Percentiles rank a stretch among this genome's conserved stretches.
phyloP scores from a whole-genome alignment of 2,888 invertebrate species.

The Nephrotoma flavescens region DNA sequence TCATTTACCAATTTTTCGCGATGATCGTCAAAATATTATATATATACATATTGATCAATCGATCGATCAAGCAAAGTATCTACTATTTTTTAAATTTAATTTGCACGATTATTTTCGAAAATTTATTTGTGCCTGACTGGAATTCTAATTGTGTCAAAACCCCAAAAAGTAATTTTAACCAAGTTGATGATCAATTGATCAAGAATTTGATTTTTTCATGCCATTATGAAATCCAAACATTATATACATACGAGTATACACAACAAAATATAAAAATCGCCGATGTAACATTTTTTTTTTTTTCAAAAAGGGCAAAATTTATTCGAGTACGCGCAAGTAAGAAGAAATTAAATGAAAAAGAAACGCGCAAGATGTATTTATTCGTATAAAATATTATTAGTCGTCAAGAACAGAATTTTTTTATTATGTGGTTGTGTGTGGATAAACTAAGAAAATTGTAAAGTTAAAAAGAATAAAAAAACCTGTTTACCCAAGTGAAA shows the following conservation, averaged over 20 bases:
- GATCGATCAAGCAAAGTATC: not conserved
- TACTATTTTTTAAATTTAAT: not conserved
- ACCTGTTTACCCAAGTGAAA: not conserved
- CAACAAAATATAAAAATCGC: not conserved
- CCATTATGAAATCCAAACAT: not conserved
- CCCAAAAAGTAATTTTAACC: not conserved
- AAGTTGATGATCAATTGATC: not conserved
- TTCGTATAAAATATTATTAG: not conserved
- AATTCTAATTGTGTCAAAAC: not conserved
- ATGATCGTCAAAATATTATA: not conserved
- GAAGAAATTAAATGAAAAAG: not conserved
- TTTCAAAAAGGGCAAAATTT: not conserved
- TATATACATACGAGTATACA: not conserved
- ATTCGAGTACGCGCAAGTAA: not conserved
- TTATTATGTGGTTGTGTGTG: not conserved
- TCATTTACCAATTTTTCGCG: not conserved
- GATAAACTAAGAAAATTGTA: not conserved
- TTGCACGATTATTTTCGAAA: not conserved
- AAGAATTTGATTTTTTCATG: not conserved
- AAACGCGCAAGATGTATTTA: not conserved
- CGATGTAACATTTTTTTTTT: not conserved
- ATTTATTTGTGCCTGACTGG: not conserved
- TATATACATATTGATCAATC: not conserved
- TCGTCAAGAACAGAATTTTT: not conserved
- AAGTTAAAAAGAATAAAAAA: not conserved